Evolutionary conservation across 1,140 invertebrate genomes (phyloP), one percentile per base, ranked within the genome.

Genomic region (Bicyclus anynana): DNA sequence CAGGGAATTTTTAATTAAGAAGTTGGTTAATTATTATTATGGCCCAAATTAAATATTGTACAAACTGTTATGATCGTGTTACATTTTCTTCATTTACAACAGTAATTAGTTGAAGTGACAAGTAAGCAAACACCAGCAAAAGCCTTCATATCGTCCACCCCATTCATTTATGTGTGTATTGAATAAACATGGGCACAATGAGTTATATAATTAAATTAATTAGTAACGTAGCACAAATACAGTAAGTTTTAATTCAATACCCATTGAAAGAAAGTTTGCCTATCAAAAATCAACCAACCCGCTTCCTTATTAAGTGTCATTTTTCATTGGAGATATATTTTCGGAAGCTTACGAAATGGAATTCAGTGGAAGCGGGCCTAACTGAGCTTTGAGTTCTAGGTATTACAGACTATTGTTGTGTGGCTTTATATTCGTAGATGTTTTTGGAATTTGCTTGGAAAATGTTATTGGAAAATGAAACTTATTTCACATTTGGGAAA

Each of bases 151-250:
- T 47, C 26, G 33, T 49, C 37, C 44, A 61, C 59, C 56, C 53
- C 49, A 62, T 67, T 67, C 65, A 59, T 67, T 67, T 59, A 62
- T 67, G 62, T 60, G 53, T 71, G 66, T 74, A 82, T 82, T 74
- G 69, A 82, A 83, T 79, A 80, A 85, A 82, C 72, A 80, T 73
- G 65, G 64, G 56, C 67, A 82, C 72, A 84, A 83, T 84, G 69
- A 74, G 68, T 79, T 84, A 80, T 82, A 74, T 83, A 87, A 85
- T 84, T 84, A 83, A 87, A 84, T 87, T 84, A 85, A 87, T 87
- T 87, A 85, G 77, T 80, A 77, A 77, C 73, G 71, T 73, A 80
- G 69, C 67, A 74, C 74, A 82, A 84, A 82, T 82, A 84, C 70
- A 67, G 77, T 73, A 80, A 86, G 74, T 87, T 87, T 87, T 87